These are phyloP conservation scores for Forpus xanthops DNA, from an alignment of 2,797 vertebrate species.

Conservation along the genomic window DNA sequence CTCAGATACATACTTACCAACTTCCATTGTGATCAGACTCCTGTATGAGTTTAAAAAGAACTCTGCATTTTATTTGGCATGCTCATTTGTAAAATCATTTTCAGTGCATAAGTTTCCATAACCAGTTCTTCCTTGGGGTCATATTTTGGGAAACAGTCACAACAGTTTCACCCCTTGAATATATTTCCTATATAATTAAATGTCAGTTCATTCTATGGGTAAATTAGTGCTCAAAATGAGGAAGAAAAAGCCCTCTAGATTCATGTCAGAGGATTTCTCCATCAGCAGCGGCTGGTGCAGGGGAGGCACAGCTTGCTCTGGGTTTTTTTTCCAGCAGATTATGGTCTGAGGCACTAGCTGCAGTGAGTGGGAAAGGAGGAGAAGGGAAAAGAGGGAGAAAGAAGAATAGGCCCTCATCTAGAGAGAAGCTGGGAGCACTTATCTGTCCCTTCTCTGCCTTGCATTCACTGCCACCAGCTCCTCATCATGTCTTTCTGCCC, in stretches of 20 bases:
- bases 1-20: neutral
- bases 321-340: neutral
- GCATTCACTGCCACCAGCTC: neutral
- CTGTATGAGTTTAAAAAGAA: neutral
- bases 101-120: neutral
- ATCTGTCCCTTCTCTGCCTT: neutral
- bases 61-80: neutral
- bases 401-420: conserved; percentile 12
- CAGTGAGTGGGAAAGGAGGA: conserved; percentile 52
- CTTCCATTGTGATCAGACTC: neutral
- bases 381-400: neutral
- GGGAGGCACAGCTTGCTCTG: conserved; percentile 40
- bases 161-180: conserved; percentile 1
- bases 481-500: neutral
- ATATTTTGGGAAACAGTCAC: neutral
- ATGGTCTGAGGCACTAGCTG: conserved; percentile 10
- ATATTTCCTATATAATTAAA: neutral
- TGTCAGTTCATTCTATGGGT: neutral
- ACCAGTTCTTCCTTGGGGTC: neutral
- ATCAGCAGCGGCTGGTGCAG: conserved; percentile 30
- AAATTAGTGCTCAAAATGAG: neutral
- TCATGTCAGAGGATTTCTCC: conserved; percentile 22
- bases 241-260: neutral
- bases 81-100: neutral
- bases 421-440: neutral